phyloP scores from a whole-genome alignment of 1,140 invertebrate genomes.

The Papilio polytes region DNA sequence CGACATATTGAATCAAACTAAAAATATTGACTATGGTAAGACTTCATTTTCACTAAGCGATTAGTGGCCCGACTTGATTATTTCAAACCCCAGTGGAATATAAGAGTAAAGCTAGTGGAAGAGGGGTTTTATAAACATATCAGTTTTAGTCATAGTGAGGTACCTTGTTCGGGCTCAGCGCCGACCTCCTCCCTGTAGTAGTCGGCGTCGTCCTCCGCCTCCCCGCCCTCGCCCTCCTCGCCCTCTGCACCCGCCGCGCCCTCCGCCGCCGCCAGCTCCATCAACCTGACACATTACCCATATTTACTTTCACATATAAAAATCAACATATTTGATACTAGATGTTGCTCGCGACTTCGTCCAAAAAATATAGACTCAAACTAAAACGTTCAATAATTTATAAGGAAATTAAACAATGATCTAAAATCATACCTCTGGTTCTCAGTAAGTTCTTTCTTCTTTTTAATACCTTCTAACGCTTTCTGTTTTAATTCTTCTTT shows the following conservation, averaged over 20 bases:
- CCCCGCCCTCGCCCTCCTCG: slow-evolving; percentile 80
- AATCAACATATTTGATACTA: no score
- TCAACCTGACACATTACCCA: slow-evolving; percentile 62
- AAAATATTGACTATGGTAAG: no score
- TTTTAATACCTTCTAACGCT: slow-evolving; percentile 88
- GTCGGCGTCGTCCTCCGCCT: slow-evolving; percentile 90
- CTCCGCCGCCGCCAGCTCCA: slow-evolving; percentile 82
- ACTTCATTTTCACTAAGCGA: no score
- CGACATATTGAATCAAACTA: no score
- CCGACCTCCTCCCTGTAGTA: slow-evolving; percentile 95
- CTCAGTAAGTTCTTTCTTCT: slow-evolving; percentile 83
- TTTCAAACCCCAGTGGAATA: background rate
- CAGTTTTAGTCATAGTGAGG: background rate
- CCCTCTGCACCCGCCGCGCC: slow-evolving; percentile 72
- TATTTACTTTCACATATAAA: no score
- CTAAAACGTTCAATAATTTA: no score
- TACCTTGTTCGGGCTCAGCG: slow-evolving; percentile 92
- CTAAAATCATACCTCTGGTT: slow-evolving; percentile 66
- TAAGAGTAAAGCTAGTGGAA: background rate
- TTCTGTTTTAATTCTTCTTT: slow-evolving; percentile 89
- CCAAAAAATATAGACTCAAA: no score
- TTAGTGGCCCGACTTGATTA: no score
- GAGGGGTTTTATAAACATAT: background rate
- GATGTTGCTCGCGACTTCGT: no score
- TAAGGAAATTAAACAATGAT: no score